Evolutionary conservation across 2,797 vertebrate species (phyloP).

Genomic region (Acanthis flammea): DNA sequence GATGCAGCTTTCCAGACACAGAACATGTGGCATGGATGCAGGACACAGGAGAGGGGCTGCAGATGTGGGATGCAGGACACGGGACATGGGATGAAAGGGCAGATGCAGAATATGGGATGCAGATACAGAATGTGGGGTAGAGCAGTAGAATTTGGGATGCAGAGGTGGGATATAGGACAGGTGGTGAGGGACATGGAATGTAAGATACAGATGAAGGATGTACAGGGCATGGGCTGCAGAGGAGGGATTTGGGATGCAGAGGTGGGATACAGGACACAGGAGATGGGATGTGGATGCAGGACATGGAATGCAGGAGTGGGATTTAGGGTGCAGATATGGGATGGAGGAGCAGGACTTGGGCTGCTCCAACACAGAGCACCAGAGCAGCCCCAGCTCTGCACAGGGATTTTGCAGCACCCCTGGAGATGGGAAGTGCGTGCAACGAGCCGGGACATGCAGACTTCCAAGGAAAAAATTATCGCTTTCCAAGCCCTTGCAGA

Average conservation of each 20-base stretch:
- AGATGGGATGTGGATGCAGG: background rate
- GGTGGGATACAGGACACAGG: no score
- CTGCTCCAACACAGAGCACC: background rate
- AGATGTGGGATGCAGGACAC: background rate
- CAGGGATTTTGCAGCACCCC: background rate
- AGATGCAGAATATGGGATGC: background rate
- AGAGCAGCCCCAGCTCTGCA: rapidly evolving
- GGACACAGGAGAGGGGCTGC: background rate
- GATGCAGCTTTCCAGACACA: background rate
- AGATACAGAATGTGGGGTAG: background rate
- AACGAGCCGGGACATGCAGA: background rate
- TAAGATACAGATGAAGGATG: background rate
- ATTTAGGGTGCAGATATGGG: background rate
- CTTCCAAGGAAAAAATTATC: background rate
- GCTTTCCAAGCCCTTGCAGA: background rate
- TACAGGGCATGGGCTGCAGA: background rate
- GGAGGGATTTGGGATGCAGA: background rate
- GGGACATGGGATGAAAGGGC: background rate
- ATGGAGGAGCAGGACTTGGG: background rate
- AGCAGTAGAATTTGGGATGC: background rate
- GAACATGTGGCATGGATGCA: rapidly evolving
- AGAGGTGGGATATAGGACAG: background rate
- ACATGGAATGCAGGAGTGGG: background rate
- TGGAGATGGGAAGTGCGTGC: background rate
- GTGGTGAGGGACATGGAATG: background rate